A percentile compares a stretch with the other conserved stretches of the same genome.
phyloP scores from a whole-genome alignment of 2,888 invertebrate genomes.

The Coenonympha glycerion region DNA sequence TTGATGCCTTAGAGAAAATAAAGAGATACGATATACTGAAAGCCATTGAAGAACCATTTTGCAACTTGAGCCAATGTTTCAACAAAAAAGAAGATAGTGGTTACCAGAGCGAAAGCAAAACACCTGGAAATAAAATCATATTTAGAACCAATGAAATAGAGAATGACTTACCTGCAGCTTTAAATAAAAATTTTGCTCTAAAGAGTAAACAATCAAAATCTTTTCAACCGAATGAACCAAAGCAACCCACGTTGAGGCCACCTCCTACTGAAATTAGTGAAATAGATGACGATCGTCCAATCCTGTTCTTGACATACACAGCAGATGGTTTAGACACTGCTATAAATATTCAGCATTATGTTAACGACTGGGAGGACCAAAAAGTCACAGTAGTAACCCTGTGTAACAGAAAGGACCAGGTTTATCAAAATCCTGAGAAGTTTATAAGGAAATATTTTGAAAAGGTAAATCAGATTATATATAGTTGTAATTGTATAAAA shows the following conservation, averaged over 20 bases:
- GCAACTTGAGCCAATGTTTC: constrained; percentile 53
- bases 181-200: constrained; percentile 49
- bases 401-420: constrained; percentile 66
- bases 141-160: constrained; percentile 51
- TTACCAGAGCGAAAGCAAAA: constrained; percentile 56
- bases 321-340: constrained; percentile 71
- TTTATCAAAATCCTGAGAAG: constrained; percentile 72
- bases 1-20: constrained; percentile 64
- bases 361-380: constrained; percentile 59
- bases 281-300: constrained; percentile 45
- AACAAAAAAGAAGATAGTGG: constrained; percentile 64
- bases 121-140: constrained; percentile 51
- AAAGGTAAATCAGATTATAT: constrained; percentile 51
- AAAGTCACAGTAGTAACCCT: constrained; percentile 60
- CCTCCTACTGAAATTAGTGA: constrained; percentile 37
- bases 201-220: constrained; percentile 47
- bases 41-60: constrained; percentile 59
- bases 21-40: constrained; percentile 72
- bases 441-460: constrained; percentile 75
- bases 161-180: constrained; percentile 59
- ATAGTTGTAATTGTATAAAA: no score
- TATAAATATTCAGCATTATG: constrained; percentile 63
- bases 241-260: constrained; percentile 36
- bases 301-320: constrained; percentile 71
- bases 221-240: constrained; percentile 43